Evolutionary conservation across 2,888 invertebrate species (phyloP).

Genomic region (Aleiodes testaceus): DNA sequence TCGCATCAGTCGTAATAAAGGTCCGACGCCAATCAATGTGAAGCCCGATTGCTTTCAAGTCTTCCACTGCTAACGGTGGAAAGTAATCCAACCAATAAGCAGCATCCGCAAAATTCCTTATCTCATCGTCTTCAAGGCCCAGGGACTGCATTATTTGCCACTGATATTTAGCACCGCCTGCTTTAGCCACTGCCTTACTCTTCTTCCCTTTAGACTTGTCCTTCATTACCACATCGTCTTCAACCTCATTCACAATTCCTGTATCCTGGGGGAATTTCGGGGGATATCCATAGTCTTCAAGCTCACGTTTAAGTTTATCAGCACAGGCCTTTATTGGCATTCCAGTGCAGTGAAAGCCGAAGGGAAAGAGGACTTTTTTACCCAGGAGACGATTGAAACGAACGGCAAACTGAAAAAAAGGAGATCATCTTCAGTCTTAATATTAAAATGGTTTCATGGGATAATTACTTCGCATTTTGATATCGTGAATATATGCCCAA

Average conservation of each 20-base stretch:
- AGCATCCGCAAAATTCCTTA: slow-evolving; percentile 91
- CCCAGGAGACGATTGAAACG: slow-evolving; percentile 95
- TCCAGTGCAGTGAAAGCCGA: slow-evolving; percentile 99
- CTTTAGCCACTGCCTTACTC: slow-evolving; percentile 96
- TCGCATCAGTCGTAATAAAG: slow-evolving; percentile 98
- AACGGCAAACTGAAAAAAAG: slow-evolving; percentile 82
- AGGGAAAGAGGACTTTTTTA: slow-evolving; percentile 93
- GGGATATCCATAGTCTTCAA: slow-evolving; percentile 92
- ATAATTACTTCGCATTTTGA: slow-evolving; percentile 92
- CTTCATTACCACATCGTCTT: slow-evolving; percentile 79
- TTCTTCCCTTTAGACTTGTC: slow-evolving; percentile 95
- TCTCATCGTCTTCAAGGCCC: slow-evolving; percentile 93
- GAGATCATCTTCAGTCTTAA: neutral
- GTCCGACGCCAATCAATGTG: slow-evolving; percentile 98
- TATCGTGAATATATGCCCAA: slow-evolving; percentile 97
- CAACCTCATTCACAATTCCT: slow-evolving; percentile 73
- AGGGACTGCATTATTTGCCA: slow-evolving; percentile 99
- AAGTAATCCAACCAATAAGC: slow-evolving; percentile 97
- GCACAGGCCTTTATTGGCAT: slow-evolving; percentile 99
- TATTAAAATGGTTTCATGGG: neutral
- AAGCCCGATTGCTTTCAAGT: slow-evolving; percentile 91
- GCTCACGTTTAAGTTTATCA: slow-evolving; percentile 95
- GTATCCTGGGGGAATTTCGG: slow-evolving; percentile 85
- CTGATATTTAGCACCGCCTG: slow-evolving; percentile 92
- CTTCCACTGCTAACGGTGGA: slow-evolving; percentile 90